Base-by-base conservation (phyloP, 2,113 vertebrate species). In the Oceanodroma tethys region DNA sequence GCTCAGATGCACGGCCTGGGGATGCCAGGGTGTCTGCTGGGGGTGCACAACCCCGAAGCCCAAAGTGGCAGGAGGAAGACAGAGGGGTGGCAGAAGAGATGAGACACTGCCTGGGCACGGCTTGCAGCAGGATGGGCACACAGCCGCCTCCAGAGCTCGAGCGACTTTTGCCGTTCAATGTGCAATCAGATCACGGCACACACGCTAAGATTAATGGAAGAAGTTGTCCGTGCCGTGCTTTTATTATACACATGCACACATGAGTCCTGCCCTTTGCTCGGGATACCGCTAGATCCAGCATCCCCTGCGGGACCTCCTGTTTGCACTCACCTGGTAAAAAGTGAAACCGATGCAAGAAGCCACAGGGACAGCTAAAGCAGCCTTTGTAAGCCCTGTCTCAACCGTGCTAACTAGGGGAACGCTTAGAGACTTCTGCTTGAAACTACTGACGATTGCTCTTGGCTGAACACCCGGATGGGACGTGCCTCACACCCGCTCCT, bases 1-100 rank as follows among this genome's bases (percentile, higher is more conserved):
- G 40, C 45, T 50, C 0, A 0, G 48, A 30, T 10, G 27, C 7
- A 11, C 0, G 1, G 43, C 48, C 55, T 23, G 16, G 45, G 23
- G 16, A 5, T 30, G 60, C 32, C 10, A 2, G 25, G 21, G 3
- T 45, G 2, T n/a, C 52, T 91, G 34, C 56, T 45, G 71, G 27
- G 21, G 11, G 34, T 30, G 58, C 47, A 23, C 18, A 16, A 10
- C 13, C 15, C 40, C 1, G 2, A 83, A 75, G 47, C 27, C 11
- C 83, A 71, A 42, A 36, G 79, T 2, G 27, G 18, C 62, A 56
- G 45, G 3, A 59, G 62, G 40, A 59, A 40, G 26, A 70, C 23
- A 60, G 48, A 84, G 63, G 6, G 13, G 7, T 62, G 47, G 29
- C n/a, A 66, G 65, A 48, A 74, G 45, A 81, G 56, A 36, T 48